phyloP scores from a whole-genome alignment of 2,888 invertebrate species.

The Lasioglossum pauxillum region DNA sequence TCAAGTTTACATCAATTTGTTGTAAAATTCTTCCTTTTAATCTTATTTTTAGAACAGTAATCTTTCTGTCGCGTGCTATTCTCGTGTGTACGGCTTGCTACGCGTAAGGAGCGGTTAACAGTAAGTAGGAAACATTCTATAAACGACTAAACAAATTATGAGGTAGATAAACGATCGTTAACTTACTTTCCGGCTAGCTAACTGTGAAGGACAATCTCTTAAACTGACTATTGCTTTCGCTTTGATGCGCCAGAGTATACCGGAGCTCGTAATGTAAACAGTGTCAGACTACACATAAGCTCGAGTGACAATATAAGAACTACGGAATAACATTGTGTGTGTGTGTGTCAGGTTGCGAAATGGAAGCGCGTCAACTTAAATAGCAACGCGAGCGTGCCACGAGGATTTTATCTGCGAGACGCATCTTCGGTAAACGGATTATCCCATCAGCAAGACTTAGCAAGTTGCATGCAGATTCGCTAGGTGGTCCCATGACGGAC shows the following conservation, averaged over 20 bases:
- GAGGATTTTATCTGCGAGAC: neutral
- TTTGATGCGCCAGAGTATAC: neutral
- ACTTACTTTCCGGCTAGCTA: too few relatives aligned
- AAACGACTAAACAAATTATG: too few relatives aligned
- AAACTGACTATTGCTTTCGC: neutral
- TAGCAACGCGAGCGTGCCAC: neutral
- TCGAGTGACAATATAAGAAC: neutral
- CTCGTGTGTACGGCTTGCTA: too few relatives aligned
- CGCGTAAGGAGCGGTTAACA: too few relatives aligned
- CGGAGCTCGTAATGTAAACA: neutral
- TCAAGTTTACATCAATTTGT: too few relatives aligned
- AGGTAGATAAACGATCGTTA: too few relatives aligned
- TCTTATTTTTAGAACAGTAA: neutral
- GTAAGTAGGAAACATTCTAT: too few relatives aligned
- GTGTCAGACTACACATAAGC: neutral
- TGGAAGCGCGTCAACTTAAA: neutral
- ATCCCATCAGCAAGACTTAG: neutral
- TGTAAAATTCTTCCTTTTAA: too few relatives aligned
- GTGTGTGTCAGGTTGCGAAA: neutral
- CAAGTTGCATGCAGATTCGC: neutral
- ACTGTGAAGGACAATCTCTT: too few relatives aligned
- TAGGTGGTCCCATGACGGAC: neutral
- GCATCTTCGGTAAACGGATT: conserved; percentile 2
- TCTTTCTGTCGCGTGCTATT: too few relatives aligned
- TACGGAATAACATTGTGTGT: neutral